These are phyloP conservation scores for Astur gentilis DNA, from an alignment of 2,113 vertebrate species.

Conservation along the genomic window DNA sequence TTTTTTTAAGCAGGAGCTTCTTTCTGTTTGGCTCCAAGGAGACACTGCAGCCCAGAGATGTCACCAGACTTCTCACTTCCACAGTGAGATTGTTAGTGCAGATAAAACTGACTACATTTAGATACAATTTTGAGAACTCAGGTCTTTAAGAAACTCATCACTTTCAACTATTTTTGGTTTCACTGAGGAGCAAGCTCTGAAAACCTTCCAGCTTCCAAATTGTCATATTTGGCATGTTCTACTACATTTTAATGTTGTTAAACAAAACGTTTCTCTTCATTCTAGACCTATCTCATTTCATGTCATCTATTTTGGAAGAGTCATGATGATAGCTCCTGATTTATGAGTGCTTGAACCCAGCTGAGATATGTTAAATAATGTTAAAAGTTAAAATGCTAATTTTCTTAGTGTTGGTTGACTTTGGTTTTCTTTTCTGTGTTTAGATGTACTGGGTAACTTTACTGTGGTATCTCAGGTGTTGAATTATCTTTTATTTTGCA, in stretches of 20 bases:
- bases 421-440: background rate
- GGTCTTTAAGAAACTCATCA: background rate
- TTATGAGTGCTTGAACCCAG: background rate
- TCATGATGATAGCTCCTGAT: background rate
- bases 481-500: constrained; percentile 17
- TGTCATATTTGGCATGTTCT: background rate
- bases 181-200: background rate
- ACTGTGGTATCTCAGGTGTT: background rate
- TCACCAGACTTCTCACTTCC: background rate
- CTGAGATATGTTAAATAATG: background rate
- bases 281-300: background rate
- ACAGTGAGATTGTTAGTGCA: background rate
- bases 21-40: background rate
- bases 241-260: background rate
- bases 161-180: background rate
- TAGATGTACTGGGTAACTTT: background rate
- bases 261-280: background rate
- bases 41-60: background rate
- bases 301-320: background rate
- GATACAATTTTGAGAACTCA: background rate
- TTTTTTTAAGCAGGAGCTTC: background rate
- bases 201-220: background rate
- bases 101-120: background rate
- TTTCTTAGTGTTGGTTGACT: background rate
- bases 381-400: background rate